Percentiles rank a stretch among this genome's conserved stretches.
phyloP scores from a whole-genome alignment of 2,888 invertebrate species.

The Drosophila recens region DNA sequence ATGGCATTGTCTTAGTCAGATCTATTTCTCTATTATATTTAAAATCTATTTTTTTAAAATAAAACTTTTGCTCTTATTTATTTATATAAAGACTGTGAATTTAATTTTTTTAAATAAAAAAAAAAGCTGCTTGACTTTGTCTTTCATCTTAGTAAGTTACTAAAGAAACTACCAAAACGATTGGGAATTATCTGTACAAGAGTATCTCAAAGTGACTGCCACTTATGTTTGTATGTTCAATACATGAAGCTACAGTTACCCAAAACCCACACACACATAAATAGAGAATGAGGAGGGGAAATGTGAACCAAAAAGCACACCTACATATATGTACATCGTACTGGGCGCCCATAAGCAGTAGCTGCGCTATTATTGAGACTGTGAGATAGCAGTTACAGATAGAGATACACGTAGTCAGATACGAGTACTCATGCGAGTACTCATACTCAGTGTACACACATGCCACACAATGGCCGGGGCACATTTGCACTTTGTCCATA shows the following conservation, averaged over 20 bases:
- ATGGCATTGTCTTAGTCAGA: neutral
- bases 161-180: neutral
- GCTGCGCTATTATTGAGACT: conserved; percentile 25
- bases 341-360: conserved; percentile 54
- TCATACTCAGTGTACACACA: conserved; percentile 1
- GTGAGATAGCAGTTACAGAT: conserved; percentile 40
- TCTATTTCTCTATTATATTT: neutral
- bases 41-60: no score
- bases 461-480: conserved; percentile 57
- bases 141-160: neutral
- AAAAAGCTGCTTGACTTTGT: neutral
- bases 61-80: no score
- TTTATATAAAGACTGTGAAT: no score
- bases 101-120: no score
- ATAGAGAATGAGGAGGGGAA: neutral
- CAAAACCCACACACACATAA: neutral
- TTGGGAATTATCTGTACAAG: conserved; percentile 11
- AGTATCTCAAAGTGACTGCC: conserved; percentile 24
- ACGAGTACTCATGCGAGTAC: conserved; percentile 7
- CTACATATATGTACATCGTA: conserved; percentile 32
- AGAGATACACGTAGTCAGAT: conserved; percentile 23
- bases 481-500: conserved; percentile 77
- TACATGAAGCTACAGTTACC: conserved; percentile 25
- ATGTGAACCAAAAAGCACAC: conserved; percentile 28
- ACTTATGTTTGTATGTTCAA: neutral